A percentile compares a stretch with the other conserved stretches of the same genome.
phyloP scores from a whole-genome alignment of 1,140 invertebrate genomes.

The Drosophila baimaii region DNA sequence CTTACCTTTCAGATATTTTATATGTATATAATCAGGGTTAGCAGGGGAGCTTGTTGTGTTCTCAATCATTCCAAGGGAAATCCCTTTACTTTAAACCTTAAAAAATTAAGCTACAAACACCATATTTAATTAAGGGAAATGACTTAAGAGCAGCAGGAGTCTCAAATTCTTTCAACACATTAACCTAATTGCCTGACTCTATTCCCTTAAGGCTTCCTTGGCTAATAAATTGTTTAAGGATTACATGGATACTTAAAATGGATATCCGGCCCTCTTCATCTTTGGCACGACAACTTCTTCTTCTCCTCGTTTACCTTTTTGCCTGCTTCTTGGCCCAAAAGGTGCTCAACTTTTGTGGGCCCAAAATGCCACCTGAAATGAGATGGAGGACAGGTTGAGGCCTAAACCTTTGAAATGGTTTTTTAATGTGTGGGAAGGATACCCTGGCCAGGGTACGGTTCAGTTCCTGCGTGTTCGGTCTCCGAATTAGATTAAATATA shows the following conservation, averaged over 20 bases:
- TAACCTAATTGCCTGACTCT: conserved; percentile 70
- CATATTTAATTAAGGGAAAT: conserved; percentile 15
- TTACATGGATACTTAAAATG: conserved; percentile 68
- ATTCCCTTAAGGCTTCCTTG: conserved; percentile 9
- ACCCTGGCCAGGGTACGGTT: background rate
- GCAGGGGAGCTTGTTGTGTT: background rate
- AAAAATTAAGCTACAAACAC: no score
- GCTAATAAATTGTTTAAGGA: conserved; percentile 72
- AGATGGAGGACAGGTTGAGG: background rate
- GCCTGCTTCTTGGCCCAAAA: conserved; percentile 52
- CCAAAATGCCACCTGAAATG: conserved; percentile 7
- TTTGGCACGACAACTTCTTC: conserved; percentile 35
- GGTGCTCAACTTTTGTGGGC: conserved; percentile 64
- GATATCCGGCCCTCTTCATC: conserved; percentile 56
- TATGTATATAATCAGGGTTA: background rate
- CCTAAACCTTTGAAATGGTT: conserved; percentile 57
- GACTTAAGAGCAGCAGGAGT: background rate
- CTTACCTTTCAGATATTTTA: conserved; percentile 7
- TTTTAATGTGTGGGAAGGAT: conserved; percentile 51
- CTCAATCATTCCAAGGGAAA: no score
- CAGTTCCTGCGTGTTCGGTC: conserved; percentile 22
- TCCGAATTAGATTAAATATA: conserved; percentile 70
- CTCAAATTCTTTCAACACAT: conserved; percentile 45
- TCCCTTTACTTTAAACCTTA: no score
- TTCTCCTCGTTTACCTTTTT: conserved; percentile 56